Evolutionary conservation across 2,888 invertebrate species (phyloP), one percentile per base, ranked within the genome.

Genomic region (Pomacea canaliculata): DNA sequence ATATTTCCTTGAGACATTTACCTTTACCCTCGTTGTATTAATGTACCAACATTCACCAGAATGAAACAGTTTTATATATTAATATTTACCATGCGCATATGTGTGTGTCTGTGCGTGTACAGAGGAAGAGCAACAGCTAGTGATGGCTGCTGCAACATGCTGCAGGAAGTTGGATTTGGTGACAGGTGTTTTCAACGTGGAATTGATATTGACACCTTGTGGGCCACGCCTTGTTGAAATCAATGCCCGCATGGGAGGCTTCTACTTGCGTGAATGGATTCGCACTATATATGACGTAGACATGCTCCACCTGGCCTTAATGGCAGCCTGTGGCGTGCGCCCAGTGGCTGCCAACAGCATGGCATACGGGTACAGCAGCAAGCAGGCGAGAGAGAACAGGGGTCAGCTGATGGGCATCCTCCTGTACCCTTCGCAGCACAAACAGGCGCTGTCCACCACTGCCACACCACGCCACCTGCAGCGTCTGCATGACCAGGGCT

Each of bases 121-220:
- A 74, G 74, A 74, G 46, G 48, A 68, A 69, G 10, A 69, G 74
- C 74, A 59, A 5, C 69, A 69, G 7, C 49, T 74, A 48, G 60
- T 74, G 12, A 23, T 48, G 10, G 69, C 62, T 9, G 69, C 74
- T 37, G 74, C 60, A 46, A 19, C 69, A 1, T 74, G 74, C 74
- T 74, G 74, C 51, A 68, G 69, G 10, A 60, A 56, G n/a, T 68
- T 74, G 62, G 74, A 68, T n/a, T 49, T 74, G 13, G n/a, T 46
- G 23, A 74, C 69, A 2, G 74, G 74, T 13, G 74, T 74, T 23
- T 74, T 69, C 63, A 74, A 74, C 51, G 74, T 74, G 60, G 74
- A 69, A 62, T 48, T 74, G 62, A 74, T 74, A 27, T 18, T 74
- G 68, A 74, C 74, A 16, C 62, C 74, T 9, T 37, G 51, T 12